phyloP scores from a whole-genome alignment of 2,113 vertebrate species.

The Cynoglossus semilaevis region DNA sequence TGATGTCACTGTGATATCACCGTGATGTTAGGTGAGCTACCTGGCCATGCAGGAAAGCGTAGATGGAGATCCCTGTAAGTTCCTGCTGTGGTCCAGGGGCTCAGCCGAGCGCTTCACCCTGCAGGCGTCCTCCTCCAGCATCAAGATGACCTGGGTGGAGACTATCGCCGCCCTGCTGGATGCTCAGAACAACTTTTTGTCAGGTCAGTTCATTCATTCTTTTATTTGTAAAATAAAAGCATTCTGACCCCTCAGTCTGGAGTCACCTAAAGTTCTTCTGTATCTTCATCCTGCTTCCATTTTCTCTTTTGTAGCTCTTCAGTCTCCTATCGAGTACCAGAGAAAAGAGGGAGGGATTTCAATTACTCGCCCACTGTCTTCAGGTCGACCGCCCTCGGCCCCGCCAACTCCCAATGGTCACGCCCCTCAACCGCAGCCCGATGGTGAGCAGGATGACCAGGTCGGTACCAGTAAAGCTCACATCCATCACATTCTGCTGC shows the following conservation, averaged over 20 bases:
- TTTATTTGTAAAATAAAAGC: neutral
- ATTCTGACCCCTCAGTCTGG: neutral
- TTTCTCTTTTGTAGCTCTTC: slow-evolving; percentile 83
- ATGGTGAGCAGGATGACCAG: slow-evolving; percentile 85
- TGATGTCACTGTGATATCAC: neutral
- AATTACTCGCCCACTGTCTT: slow-evolving; percentile 81
- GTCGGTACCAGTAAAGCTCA: slow-evolving; percentile 40
- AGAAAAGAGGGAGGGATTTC: slow-evolving; percentile 83
- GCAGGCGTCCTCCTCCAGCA: slow-evolving; percentile 89
- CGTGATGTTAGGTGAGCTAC: slow-evolving; percentile 86
- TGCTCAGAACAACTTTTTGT: slow-evolving; percentile 92
- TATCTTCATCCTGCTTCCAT: neutral
- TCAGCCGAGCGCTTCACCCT: slow-evolving; percentile 89
- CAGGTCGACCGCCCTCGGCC: slow-evolving; percentile 78
- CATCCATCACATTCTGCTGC: neutral
- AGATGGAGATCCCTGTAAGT: slow-evolving; percentile 91
- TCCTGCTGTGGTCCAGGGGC: slow-evolving; percentile 87
- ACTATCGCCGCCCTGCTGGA: slow-evolving; percentile 90
- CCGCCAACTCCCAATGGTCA: slow-evolving; percentile 92
- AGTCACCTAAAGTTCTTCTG: neutral
- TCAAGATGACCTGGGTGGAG: slow-evolving; percentile 91
- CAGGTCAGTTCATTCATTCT: slow-evolving; percentile 73
- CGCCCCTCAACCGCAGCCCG: slow-evolving; percentile 81
- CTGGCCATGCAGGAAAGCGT: slow-evolving; percentile 90
- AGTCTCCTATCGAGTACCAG: slow-evolving; percentile 96